These are phyloP conservation scores for Ooceraea biroi DNA, from an alignment of 1,140 invertebrate species.

Conservation along the genomic window DNA sequence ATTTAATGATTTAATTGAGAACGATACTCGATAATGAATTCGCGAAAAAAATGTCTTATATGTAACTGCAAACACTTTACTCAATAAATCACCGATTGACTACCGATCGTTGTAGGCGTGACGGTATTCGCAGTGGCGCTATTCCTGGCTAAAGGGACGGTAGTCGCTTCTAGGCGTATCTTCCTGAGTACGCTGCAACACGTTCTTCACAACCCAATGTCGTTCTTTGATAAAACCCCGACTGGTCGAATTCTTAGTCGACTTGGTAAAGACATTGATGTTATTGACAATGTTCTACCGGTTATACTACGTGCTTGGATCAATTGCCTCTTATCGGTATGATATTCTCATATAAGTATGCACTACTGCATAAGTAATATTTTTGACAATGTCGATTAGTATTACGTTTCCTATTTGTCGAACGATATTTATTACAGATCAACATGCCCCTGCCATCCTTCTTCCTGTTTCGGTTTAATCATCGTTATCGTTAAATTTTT, in stretches of 20 bases:
- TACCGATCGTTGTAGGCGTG: conserved; percentile 85
- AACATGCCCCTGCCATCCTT: background rate
- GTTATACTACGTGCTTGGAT: conserved; percentile 81
- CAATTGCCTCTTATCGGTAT: conserved; percentile 86
- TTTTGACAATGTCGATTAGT: conserved; percentile 52
- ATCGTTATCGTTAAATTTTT: background rate
- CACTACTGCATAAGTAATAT: conserved; percentile 56
- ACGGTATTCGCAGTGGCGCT: conserved; percentile 86
- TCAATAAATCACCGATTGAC: conserved; percentile 69
- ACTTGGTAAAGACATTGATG: conserved; percentile 91
- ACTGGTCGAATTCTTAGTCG: conserved; percentile 91
- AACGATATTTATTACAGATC: conserved; percentile 20
- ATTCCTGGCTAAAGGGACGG: conserved; percentile 87
- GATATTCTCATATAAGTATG: conserved; percentile 73
- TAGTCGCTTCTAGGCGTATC: conserved; percentile 88
- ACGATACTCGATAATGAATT: background rate
- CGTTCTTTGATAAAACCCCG: conserved; percentile 92
- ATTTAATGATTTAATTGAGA: conserved; percentile 6
- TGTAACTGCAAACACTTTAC: conserved; percentile 51
- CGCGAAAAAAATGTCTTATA: conserved; percentile 28
- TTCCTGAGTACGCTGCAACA: conserved; percentile 88
- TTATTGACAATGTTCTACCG: conserved; percentile 88
- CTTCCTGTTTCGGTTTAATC: background rate
- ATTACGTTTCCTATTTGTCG: conserved; percentile 45
- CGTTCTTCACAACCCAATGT: conserved; percentile 89